phyloP scores from a whole-genome alignment of 2,888 invertebrate species.

The Mylabris sibirica region DNA sequence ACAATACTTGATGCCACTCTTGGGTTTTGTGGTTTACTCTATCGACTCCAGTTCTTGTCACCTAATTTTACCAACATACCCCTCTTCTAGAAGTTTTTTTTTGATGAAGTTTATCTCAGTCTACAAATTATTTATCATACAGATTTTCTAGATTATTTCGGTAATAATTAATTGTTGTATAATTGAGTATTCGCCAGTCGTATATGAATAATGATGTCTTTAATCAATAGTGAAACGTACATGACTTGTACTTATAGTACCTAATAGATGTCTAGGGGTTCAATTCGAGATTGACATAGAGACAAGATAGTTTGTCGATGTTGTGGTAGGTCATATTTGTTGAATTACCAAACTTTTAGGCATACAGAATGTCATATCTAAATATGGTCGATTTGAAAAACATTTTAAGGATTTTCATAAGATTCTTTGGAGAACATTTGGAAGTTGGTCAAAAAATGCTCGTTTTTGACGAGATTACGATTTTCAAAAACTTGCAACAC shows the following conservation, averaged over 20 bases:
- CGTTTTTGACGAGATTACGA: too few relatives aligned
- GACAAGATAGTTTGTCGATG: conserved; percentile 11
- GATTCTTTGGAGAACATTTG: too few relatives aligned
- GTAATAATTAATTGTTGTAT: conserved; percentile 14
- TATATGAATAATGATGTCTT: conserved; percentile 28
- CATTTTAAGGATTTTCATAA: too few relatives aligned
- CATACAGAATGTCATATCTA: too few relatives aligned
- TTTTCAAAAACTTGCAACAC: too few relatives aligned
- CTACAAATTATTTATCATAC: too few relatives aligned
- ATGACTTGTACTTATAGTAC: conserved; percentile 22
- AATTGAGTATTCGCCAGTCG: conserved; percentile 21
- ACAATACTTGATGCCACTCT: conserved; percentile 26
- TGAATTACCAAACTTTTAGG: too few relatives aligned
- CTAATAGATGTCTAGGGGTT: conserved; percentile 16
- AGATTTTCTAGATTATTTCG: background rate
- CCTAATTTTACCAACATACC: background rate
- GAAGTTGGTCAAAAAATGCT: too few relatives aligned
- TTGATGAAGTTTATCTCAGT: too few relatives aligned
- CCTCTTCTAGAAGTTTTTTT: background rate
- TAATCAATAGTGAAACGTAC: conserved; percentile 22
- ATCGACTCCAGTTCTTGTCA: background rate
- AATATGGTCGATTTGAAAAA: too few relatives aligned
- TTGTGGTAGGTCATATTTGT: conserved; percentile 3
- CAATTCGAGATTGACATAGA: conserved; percentile 17
- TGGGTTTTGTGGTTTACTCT: conserved; percentile 24